Percentiles rank a stretch among this genome's conserved stretches.
Conservation (phyloP, 2,797 vertebrate species). For the Babyrousa celebensis region DNA sequence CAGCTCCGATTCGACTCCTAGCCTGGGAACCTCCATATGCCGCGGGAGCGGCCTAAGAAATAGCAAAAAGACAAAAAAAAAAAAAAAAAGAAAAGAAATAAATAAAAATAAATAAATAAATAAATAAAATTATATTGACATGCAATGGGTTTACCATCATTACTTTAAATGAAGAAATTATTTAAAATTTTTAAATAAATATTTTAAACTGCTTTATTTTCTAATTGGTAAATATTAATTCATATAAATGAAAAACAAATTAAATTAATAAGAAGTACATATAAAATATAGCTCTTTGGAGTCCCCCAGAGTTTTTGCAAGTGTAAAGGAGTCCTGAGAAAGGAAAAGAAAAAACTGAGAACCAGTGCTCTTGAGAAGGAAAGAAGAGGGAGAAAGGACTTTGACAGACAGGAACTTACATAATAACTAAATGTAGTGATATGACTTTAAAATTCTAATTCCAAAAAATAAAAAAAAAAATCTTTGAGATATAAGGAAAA, state of each 20-base stretch:
- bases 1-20: too few species aligned
- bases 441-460: not conserved
- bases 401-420: not conserved
- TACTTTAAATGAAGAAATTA: not conserved
- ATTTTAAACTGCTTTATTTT: not conserved
- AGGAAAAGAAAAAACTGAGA: not conserved
- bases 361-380: not conserved
- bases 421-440: not conserved
- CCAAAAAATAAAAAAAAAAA: not conserved
- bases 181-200: not conserved
- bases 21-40: too few species aligned
- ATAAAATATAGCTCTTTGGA: conserved; percentile 24
- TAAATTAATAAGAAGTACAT: not conserved
- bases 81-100: too few species aligned
- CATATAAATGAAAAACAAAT: not conserved
- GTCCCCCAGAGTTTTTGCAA: not conserved
- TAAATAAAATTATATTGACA: not conserved
- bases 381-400: not conserved
- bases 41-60: too few species aligned
- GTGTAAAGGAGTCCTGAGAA: not conserved
- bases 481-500: conserved; percentile 32
- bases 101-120: too few species aligned
- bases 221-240: not conserved
- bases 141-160: not conserved
- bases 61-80: too few species aligned